Conservation (phyloP, 2,888 invertebrate species). For the Electrophaes corylata region DNA sequence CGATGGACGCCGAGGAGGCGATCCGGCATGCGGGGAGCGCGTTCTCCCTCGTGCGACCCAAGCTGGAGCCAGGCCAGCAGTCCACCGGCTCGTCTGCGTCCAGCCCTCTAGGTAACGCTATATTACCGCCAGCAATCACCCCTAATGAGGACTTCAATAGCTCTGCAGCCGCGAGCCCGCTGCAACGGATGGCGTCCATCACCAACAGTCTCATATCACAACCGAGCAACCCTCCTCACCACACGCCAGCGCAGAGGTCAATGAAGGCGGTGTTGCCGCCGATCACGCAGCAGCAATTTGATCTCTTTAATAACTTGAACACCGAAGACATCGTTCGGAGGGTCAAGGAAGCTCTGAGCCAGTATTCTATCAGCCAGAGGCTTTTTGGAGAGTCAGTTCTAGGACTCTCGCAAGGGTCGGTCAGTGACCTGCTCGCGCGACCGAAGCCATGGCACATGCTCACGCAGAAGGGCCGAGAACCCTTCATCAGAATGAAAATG, state of each 20-base stretch:
- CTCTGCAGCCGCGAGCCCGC: constrained; percentile 94
- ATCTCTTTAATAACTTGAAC: constrained; percentile 98
- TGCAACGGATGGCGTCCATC: constrained; percentile 99
- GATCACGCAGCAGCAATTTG: constrained; percentile 99
- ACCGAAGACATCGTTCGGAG: constrained; percentile 99
- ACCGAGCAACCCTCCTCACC: constrained; percentile 93
- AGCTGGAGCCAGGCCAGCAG: constrained; percentile 90
- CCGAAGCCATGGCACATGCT: constrained; percentile 99
- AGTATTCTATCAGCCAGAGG: constrained; percentile 98
- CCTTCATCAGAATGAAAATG: constrained; percentile 99
- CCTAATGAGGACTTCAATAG: constrained; percentile 92
- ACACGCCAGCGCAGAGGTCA: constrained; percentile 92
- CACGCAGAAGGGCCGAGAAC: constrained; percentile 98
- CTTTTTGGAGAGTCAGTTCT: constrained; percentile 99
- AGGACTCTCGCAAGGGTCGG: constrained; percentile 97
- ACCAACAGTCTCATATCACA: constrained; percentile 98
- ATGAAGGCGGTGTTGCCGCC: constrained; percentile 98
- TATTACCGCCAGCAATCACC: constrained; percentile 92
- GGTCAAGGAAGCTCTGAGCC: constrained; percentile 96
- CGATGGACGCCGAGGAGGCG: constrained; percentile 86
- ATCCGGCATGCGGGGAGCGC: constrained; percentile 92
- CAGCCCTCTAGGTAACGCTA: constrained; percentile 93
- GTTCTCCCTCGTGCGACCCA: constrained; percentile 94
- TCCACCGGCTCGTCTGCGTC: constrained; percentile 92
- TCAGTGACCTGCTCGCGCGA: constrained; percentile 97